These are phyloP conservation scores for Ciconia maguari DNA, from an alignment of 2,113 vertebrate genomes.

Conservation along the genomic window DNA sequence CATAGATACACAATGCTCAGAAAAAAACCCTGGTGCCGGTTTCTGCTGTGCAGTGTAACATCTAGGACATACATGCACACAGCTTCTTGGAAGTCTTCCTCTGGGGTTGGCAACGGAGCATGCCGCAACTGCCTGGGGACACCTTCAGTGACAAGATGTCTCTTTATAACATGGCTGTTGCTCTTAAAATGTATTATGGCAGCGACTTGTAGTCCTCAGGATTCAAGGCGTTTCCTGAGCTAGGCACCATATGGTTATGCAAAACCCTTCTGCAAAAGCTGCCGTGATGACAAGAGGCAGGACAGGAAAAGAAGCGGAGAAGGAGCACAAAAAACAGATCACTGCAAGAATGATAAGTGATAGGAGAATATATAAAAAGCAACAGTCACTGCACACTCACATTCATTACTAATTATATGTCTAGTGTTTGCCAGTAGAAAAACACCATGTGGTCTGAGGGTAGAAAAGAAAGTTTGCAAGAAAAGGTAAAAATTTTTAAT, in stretches of 20 bases:
- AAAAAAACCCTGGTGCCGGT: accelerated
- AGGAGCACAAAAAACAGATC: not conserved
- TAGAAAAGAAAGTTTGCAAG: not conserved
- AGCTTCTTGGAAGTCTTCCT: not conserved
- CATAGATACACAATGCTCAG: not conserved
- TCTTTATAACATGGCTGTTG: not conserved
- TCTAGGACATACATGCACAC: not conserved
- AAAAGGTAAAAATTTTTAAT: not conserved
- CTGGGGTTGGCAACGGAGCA: not conserved
- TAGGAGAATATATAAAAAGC: not conserved
- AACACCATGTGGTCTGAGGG: accelerated
- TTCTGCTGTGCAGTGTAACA: not conserved
- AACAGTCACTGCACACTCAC: not conserved
- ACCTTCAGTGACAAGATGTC: not conserved
- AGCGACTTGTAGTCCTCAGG: not conserved
- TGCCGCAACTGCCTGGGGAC: not conserved
- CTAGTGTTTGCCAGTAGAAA: not conserved
- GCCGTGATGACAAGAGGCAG: not conserved
- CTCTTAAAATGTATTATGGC: not conserved
- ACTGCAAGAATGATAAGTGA: not conserved
- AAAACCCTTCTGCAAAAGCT: not conserved
- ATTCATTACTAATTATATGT: not conserved
- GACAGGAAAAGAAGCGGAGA: not conserved
- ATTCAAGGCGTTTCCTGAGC: not conserved
- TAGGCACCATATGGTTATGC: not conserved